Evolutionary conservation across 1,140 invertebrate species (phyloP).

Genomic region (Cydia splendana): DNA sequence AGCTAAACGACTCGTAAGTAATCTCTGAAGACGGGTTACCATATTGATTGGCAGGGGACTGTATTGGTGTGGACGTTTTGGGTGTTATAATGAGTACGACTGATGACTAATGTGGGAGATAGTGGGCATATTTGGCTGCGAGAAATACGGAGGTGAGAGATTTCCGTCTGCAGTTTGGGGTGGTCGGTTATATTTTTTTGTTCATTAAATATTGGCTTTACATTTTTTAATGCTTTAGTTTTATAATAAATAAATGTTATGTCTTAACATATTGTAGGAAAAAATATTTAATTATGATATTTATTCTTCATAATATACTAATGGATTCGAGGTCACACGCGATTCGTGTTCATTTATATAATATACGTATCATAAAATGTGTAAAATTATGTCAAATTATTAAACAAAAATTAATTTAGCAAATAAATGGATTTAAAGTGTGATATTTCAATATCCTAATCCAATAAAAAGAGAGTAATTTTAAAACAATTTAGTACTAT

Average conservation of each 20-base stretch:
- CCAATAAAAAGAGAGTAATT: too few relatives aligned
- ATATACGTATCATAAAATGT: too few relatives aligned
- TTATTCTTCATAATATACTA: too few relatives aligned
- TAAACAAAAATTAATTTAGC: too few relatives aligned
- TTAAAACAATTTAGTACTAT: too few relatives aligned
- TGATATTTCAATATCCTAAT: too few relatives aligned
- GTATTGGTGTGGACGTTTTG: constrained; percentile 39
- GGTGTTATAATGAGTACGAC: constrained; percentile 43
- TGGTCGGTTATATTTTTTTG: not conserved
- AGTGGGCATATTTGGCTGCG: constrained; percentile 13
- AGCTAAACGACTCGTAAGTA: constrained; percentile 45
- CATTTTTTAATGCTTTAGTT: not conserved
- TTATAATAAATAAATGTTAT: not conserved
- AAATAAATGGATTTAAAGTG: too few relatives aligned
- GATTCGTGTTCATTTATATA: too few relatives aligned
- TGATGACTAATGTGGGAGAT: constrained; percentile 36
- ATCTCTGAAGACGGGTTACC: constrained; percentile 44
- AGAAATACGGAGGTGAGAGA: constrained; percentile 10
- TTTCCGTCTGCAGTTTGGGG: not conserved
- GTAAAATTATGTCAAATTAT: too few relatives aligned
- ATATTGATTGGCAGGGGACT: constrained; percentile 47
- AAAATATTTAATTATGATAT: too few relatives aligned
- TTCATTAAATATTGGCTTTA: not conserved
- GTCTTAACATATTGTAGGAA: too few relatives aligned
- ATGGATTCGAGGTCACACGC: too few relatives aligned